phyloP scores from a whole-genome alignment of 2,888 invertebrate species.

The Myopa testacea region DNA sequence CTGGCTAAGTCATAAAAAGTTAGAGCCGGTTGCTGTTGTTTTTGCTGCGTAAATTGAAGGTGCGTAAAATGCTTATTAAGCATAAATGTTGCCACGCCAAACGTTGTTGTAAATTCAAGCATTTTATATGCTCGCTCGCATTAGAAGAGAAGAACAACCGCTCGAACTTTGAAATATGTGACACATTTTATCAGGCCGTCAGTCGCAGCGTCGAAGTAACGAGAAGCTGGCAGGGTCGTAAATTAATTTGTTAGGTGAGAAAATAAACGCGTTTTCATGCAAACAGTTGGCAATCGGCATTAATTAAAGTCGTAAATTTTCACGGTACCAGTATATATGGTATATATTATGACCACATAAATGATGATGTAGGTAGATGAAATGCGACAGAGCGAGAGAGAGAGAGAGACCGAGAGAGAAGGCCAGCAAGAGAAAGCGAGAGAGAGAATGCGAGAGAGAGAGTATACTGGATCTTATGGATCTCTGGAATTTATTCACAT shows the following conservation, averaged over 20 bases:
- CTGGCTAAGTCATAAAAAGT: background rate
- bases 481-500: no score
- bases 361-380: no score
- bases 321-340: background rate
- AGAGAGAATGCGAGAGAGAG: no score
- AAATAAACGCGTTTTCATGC: background rate
- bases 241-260: conserved; percentile 1
- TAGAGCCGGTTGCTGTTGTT: background rate
- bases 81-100: conserved; percentile 15
- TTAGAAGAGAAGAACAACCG: background rate
- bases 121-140: background rate
- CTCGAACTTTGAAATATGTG: background rate
- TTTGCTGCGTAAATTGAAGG: conserved; percentile 23
- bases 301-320: background rate
- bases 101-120: background rate
- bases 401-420: no score
- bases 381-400: no score
- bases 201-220: background rate
- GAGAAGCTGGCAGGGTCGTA: background rate
- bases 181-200: conserved; percentile 2
- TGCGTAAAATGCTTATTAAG: conserved; percentile 27
- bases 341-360: no score
- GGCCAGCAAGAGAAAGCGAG: no score
- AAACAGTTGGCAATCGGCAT: background rate
- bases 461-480: no score